phyloP scores from a whole-genome alignment of 2,888 invertebrate species.

The Agriopis leucophaearia region DNA sequence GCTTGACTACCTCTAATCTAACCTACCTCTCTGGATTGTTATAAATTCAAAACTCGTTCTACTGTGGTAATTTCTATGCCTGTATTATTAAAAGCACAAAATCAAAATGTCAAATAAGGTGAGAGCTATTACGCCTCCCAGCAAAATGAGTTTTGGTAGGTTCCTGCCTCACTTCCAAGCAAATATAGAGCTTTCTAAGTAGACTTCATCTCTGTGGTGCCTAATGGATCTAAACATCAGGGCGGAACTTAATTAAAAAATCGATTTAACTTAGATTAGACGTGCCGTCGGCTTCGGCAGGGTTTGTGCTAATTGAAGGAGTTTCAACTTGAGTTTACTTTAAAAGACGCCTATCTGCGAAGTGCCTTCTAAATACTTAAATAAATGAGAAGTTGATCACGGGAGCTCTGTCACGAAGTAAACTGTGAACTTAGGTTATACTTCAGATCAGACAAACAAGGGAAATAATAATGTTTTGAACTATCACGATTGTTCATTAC shows the following conservation, averaged over 20 bases:
- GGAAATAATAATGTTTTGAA: too few species aligned
- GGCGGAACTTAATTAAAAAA: conserved; percentile 33
- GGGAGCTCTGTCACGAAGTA: too few species aligned
- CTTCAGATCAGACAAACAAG: too few species aligned
- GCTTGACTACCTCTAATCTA: too few species aligned
- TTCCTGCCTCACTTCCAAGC: conserved; percentile 3
- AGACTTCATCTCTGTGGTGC: conserved; percentile 22
- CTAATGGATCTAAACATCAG: conserved; percentile 36
- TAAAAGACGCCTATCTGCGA: conserved; percentile 17
- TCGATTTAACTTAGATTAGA: conserved; percentile 35
- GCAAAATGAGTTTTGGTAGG: background rate
- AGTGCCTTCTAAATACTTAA: conserved; percentile 15
- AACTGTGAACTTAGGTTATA: too few species aligned
- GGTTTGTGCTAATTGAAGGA: conserved; percentile 32
- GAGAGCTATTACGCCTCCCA: background rate
- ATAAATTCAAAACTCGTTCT: too few species aligned
- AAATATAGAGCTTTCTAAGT: conserved; percentile 23
- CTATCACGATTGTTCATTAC: too few species aligned
- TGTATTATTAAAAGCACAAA: too few species aligned
- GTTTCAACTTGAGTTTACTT: conserved; percentile 24
- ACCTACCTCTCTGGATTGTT: too few species aligned
- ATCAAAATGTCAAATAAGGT: too few species aligned
- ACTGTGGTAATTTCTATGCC: too few species aligned
- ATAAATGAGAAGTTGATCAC: background rate
- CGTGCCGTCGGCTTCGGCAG: conserved; percentile 17